Percentiles rank a stretch among this genome's conserved stretches.
These are phyloP conservation scores for Ligdia adustata DNA, from an alignment of 2,888 invertebrate species.

Conservation along the genomic window DNA sequence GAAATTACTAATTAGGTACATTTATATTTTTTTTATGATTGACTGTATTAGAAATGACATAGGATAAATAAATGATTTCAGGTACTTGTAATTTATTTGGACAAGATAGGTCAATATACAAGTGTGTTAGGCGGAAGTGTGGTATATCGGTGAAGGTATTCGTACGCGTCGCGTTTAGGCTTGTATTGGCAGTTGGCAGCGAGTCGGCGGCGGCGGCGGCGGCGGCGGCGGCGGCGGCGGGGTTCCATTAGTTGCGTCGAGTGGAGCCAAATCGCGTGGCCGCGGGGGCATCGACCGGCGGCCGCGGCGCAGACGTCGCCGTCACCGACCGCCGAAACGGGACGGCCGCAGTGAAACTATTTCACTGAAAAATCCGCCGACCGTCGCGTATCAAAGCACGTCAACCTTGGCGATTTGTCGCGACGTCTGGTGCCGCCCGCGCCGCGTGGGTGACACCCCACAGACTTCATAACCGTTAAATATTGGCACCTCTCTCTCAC, in stretches of 20 bases:
- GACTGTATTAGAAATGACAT: too few species aligned
- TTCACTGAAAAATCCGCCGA: conserved; percentile 79
- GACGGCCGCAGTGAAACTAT: conserved; percentile 77
- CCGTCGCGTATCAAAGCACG: conserved; percentile 74
- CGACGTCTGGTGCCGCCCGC: conserved; percentile 58
- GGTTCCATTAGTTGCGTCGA: conserved; percentile 60
- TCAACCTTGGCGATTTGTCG: conserved; percentile 81
- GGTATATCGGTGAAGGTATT: conserved; percentile 35
- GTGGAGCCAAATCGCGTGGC: conserved; percentile 75
- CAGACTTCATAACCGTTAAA: conserved; percentile 71
- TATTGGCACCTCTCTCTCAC: conserved; percentile 68
- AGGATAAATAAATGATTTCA: too few species aligned
- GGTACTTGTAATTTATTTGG: too few species aligned
- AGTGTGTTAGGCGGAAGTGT: conserved; percentile 26
- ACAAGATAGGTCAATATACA: too few species aligned
- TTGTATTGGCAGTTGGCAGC: conserved; percentile 5
- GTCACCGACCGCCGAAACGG: conserved; percentile 67
- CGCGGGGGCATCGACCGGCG: conserved; percentile 74
- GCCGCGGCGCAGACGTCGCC: conserved; percentile 82
- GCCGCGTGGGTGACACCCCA: conserved; percentile 72
- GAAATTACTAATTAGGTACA: too few species aligned
- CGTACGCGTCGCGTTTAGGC: conserved; percentile 18
- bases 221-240: conserved; percentile 33
- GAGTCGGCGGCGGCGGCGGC: conserved; percentile 29
- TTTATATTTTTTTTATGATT: too few species aligned